These are phyloP conservation scores for Drosophila carrolli DNA, from an alignment of 1,140 invertebrate species.

Conservation along the genomic window DNA sequence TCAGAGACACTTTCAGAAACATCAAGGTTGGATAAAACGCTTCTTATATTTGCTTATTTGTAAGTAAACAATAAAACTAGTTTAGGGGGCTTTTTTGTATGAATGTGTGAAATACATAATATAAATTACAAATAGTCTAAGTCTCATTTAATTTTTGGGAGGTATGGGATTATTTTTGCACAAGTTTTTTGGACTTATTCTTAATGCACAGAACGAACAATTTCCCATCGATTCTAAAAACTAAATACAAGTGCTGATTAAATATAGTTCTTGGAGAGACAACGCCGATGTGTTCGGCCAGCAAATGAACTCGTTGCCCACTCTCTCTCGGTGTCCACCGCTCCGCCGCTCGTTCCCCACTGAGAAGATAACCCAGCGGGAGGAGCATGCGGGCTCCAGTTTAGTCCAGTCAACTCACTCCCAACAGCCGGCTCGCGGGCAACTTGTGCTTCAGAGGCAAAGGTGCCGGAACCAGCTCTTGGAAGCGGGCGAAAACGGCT, in stretches of 20 bases:
- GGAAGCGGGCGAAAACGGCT: slow-evolving; percentile 11
- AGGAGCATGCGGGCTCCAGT: slow-evolving; percentile 18
- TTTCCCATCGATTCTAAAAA: slow-evolving; percentile 27
- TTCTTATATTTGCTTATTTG: slow-evolving; percentile 12
- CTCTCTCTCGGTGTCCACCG: slow-evolving; percentile 60
- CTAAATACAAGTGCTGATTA: slow-evolving; percentile 31
- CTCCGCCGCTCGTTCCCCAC: slow-evolving; percentile 37
- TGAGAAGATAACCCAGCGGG: slow-evolving; percentile 18
- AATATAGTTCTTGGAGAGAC: slow-evolving; percentile 61
- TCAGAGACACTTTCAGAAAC: slow-evolving; percentile 13
- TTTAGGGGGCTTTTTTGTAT: slow-evolving; percentile 11
- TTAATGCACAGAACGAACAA: slow-evolving; percentile 22
- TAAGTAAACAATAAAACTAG: slow-evolving; percentile 19
- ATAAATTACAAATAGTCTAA: slow-evolving; percentile 43
- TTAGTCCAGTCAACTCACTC: slow-evolving; percentile 17
- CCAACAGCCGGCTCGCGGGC: slow-evolving; percentile 21
- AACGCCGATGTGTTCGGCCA: slow-evolving; percentile 79
- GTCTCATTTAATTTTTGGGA: slow-evolving; percentile 14
- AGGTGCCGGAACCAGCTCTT: slow-evolving; percentile 30
- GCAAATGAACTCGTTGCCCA: slow-evolving; percentile 80
- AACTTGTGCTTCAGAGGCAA: slow-evolving; percentile 21
- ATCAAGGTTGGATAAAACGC: slow-evolving; percentile 21
- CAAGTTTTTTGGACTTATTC: slow-evolving; percentile 43
- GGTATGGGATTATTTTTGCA: slow-evolving; percentile 32
- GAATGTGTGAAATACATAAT: slow-evolving; percentile 11